Conservation (phyloP, 1,140 invertebrate species). For the Pseudomyrmex dendroicus region DNA sequence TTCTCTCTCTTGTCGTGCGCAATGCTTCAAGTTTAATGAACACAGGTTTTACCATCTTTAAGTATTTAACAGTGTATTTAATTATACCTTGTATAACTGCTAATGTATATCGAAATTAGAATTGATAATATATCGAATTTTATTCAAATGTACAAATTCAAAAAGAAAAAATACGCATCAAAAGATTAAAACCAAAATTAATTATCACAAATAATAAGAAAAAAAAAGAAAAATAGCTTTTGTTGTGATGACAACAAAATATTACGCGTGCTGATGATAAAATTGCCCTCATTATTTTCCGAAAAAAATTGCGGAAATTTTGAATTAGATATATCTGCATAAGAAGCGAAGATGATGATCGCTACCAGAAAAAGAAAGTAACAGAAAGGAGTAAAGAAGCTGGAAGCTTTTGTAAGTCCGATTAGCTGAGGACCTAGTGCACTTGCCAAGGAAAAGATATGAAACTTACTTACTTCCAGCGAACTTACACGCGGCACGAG, state of each 20-base stretch:
- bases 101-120: no score
- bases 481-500: constrained; percentile 80
- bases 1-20: constrained; percentile 12
- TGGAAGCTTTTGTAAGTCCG: constrained; percentile 83
- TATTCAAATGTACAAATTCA: neutral
- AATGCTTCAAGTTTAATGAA: neutral
- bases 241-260: neutral
- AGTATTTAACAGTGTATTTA: constrained; percentile 5
- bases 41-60: constrained; percentile 16
- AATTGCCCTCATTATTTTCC: neutral
- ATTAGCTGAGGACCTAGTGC: constrained; percentile 76
- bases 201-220: neutral
- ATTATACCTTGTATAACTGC: no score
- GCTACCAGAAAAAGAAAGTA: constrained; percentile 35
- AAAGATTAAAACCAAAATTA: neutral
- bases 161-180: neutral
- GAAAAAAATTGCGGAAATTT: constrained; percentile 10
- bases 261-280: constrained; percentile 6
- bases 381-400: constrained; percentile 9
- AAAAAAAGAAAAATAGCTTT: neutral
- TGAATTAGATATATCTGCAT: constrained; percentile 43
- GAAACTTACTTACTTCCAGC: constrained; percentile 81
- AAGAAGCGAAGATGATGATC: constrained; percentile 64
- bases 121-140: neutral
- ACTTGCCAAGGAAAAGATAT: constrained; percentile 72